Evolutionary conservation across 2,888 invertebrate genomes (phyloP), one percentile per base, ranked within the genome.

Genomic region (Hanleya hanleyi): DNA sequence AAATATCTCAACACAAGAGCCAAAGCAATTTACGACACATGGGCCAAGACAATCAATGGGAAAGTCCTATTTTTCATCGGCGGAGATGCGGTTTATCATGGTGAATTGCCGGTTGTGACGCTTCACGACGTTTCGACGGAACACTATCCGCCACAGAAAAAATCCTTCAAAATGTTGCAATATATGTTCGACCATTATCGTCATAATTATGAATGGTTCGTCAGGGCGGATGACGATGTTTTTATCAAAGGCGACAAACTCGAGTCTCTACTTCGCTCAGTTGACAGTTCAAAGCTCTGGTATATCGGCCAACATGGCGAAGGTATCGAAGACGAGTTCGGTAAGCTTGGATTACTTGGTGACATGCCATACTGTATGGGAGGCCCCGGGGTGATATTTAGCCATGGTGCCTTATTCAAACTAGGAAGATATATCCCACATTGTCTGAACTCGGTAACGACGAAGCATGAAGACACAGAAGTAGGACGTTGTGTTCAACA

Each of bases 301-400:
- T 97, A 96, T 87, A 96, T 98, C 77, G 92, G 92, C 3, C 92
- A 92, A 78, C 90, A 91, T 6, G 92, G 92, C 15, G 84, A 89
- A 35, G 91, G 92, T 22, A 91, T 88, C 51, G 85, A 86, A 73
- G 90, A 96, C 75, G 98, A 98, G 89, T 94, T 96, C 86, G 98
- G 97, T 2, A 92, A 95, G 47, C 91, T 98, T 41, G 95, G 96
- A 7, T 92, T 98, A 83, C 67, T 69, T 7, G 71, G 71, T 12
- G 75, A 83, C 89, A 97, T 98, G 91, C 98, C 98, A 91, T 99
- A 98, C 91, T 99, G 99, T 89, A 99, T 99, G 98, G 99, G 99
- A 29, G 99, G 99, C 0, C 98, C 99, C 0, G 98, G 98, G 0
- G 96, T 99, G 66, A 93, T 99, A 69, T 91, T 98, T 78, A 97